Evolutionary conservation across 64 coral and sea anemone species (phyloP), one percentile per base, ranked within the genome.

Genomic region (Actinia equina): DNA sequence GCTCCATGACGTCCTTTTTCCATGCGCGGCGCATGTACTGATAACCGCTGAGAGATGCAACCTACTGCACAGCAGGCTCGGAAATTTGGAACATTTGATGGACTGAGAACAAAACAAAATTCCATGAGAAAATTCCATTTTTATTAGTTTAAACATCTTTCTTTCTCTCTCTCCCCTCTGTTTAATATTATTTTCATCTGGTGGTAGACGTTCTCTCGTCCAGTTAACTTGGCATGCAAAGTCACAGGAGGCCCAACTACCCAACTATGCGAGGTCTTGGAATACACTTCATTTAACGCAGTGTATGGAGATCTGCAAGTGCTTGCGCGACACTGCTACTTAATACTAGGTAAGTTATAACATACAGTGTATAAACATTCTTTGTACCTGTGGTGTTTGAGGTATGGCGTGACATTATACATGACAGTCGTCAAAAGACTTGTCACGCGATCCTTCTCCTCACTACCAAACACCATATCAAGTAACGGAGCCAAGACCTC

Each of bases 391-490:
- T 98, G 96, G 82, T 98, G 92, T 44, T 90, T 89, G 16, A 98
- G 88, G 88, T 95, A 98, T 61, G 96, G 96, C n/a, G 96, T 98
- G 52, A 98, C 90, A 88, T 98, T 98, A 61, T 92, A 94, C 96
- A 98, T 98, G 0, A 98, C 96, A 15, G 90, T 94, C 7, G 93
- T 89, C 84, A 98, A 87, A 43, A 98, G 88, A 87, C 90, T 98
- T 16, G 93, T 94, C 79, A 98, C 93, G 82, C 96, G 90, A 70
- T 98, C 96, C 22, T 98, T 98, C 71, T 98, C 96, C 82, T 98
- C 96, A 59, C 93, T 94, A n/a, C 96, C 96, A 95, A 98, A 98
- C 86, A 98, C 88, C 42, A 98, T 89, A 53, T 98, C 96, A 23
- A 98, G 89, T 17, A 98, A 86, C 44, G 96, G 91, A 9, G 96